A percentile compares a stretch with the other conserved stretches of the same genome.
These are phyloP conservation scores for Sebastes wilsoni DNA, from an alignment of 2,797 vertebrate genomes.

Conservation along the genomic window DNA sequence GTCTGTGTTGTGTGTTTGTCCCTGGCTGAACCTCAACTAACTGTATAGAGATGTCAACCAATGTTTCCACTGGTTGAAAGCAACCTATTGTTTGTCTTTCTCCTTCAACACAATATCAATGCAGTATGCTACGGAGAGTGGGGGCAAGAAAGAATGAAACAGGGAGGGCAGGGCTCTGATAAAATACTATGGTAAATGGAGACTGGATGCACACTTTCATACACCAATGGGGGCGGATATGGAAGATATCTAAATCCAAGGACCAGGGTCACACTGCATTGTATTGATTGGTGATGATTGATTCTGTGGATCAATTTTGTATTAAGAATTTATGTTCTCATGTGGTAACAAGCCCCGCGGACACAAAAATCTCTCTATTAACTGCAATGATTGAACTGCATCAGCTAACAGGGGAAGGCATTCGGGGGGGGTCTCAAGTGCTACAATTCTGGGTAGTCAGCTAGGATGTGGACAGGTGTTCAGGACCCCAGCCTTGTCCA, in stretches of 20 bases:
- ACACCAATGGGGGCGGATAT: not conserved
- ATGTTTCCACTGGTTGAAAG: conserved; percentile 38
- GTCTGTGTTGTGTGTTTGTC: conserved; percentile 35
- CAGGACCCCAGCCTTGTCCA: conserved; percentile 28
- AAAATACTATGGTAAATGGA: conserved; percentile 37
- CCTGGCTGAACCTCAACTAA: conserved; percentile 20
- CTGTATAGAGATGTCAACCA: conserved; percentile 44
- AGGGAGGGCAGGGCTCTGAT: not conserved
- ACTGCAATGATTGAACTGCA: conserved; percentile 64
- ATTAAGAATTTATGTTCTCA: conserved; percentile 71
- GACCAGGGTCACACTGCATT: conserved; percentile 35
- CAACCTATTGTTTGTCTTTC: conserved; percentile 24
- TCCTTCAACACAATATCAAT: conserved; percentile 27
- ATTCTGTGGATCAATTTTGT: conserved; percentile 74
- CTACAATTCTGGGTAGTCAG: not conserved
- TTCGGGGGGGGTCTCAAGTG: conserved; percentile 37
- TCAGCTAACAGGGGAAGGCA: conserved; percentile 48
- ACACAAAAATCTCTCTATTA: conserved; percentile 68
- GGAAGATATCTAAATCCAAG: conserved; percentile 49
- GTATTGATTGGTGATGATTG: conserved; percentile 67
- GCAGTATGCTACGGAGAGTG: conserved; percentile 21
- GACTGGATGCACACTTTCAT: not conserved
- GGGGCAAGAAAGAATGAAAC: not conserved
- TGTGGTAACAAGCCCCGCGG: conserved; percentile 37
- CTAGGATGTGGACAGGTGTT: conserved; percentile 17